Evolutionary conservation across 2,888 invertebrate species (phyloP).

Genomic region (Aphidius colemani): DNA sequence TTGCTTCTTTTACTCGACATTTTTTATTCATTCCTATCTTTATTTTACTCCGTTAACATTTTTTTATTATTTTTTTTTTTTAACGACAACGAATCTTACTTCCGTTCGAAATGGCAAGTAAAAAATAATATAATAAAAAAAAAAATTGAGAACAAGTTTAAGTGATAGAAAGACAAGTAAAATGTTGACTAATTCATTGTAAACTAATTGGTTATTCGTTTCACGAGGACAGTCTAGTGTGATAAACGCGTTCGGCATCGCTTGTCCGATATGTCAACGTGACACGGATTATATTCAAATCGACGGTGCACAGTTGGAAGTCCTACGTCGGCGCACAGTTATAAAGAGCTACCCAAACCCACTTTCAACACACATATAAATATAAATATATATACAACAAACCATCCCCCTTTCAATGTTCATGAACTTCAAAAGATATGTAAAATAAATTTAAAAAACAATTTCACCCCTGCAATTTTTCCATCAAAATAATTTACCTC

Average conservation of each 20-base stretch:
- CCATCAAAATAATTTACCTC: too few relatives aligned
- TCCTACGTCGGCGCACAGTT: slow-evolving; percentile 17
- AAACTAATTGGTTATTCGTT: slow-evolving; percentile 41
- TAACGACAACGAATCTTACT: slow-evolving; percentile 21
- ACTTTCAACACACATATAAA: slow-evolving; percentile 4
- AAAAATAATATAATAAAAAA: slow-evolving; percentile 15
- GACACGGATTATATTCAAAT: slow-evolving; percentile 48
- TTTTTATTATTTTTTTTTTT: slow-evolving; percentile 40
- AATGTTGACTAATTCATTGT: slow-evolving; percentile 22
- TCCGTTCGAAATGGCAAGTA: slow-evolving; percentile 9
- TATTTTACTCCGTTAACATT: slow-evolving; percentile 4
- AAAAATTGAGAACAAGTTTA: slow-evolving; percentile 1
- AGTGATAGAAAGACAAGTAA: not conserved
- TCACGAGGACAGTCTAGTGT: slow-evolving; percentile 46
- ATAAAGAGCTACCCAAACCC: slow-evolving; percentile 30
- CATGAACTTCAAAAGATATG: too few relatives aligned
- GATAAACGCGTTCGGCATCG: slow-evolving; percentile 44
- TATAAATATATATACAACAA: slow-evolving; percentile 11
- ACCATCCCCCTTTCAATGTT: too few relatives aligned
- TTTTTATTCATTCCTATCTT: not conserved
- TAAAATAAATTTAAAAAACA: too few relatives aligned
- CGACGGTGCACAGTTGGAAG: slow-evolving; percentile 28
- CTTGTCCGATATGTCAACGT: slow-evolving; percentile 38
- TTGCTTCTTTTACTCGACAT: slow-evolving; percentile 12
- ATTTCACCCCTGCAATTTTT: too few relatives aligned